phyloP scores from a whole-genome alignment of 2,888 invertebrate genomes.

The Chymomyza caudatula region DNA sequence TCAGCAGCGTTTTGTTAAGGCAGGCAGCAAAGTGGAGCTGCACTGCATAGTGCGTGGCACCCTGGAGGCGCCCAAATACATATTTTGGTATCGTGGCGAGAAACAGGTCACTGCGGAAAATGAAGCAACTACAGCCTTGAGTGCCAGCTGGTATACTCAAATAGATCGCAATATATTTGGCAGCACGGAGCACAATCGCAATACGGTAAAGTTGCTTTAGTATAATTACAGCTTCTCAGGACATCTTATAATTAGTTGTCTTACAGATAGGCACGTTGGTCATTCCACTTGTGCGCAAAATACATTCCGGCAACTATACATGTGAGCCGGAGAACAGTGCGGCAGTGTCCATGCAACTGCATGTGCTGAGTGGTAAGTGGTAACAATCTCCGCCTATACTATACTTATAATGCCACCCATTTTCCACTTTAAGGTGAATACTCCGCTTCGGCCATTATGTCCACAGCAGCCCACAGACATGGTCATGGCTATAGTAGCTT shows the following conservation, averaged over 20 bases:
- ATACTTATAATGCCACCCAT: neutral
- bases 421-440: conserved; percentile 70
- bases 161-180: conserved; percentile 76
- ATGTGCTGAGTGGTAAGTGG: conserved; percentile 90
- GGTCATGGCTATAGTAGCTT: conserved; percentile 47
- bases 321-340: conserved; percentile 95
- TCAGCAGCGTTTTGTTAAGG: conserved; percentile 92
- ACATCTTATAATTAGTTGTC: neutral
- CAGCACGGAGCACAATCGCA: conserved; percentile 72
- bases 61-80: conserved; percentile 92
- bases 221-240: neutral
- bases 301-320: conserved; percentile 88
- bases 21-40: conserved; percentile 91
- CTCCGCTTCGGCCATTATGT: conserved; percentile 78
- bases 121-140: conserved; percentile 45
- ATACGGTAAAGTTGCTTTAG: conserved; percentile 67
- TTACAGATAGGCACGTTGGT: conserved; percentile 76
- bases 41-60: conserved; percentile 94
- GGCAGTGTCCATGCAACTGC: conserved; percentile 91
- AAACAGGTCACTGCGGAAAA: conserved; percentile 74
- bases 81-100: conserved; percentile 91
- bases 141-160: conserved; percentile 74
- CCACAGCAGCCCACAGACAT: conserved; percentile 52
- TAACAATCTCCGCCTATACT: neutral
- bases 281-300: conserved; percentile 76